Conservation (phyloP, 2,113 vertebrate species). For the Coturnix japonica region DNA sequence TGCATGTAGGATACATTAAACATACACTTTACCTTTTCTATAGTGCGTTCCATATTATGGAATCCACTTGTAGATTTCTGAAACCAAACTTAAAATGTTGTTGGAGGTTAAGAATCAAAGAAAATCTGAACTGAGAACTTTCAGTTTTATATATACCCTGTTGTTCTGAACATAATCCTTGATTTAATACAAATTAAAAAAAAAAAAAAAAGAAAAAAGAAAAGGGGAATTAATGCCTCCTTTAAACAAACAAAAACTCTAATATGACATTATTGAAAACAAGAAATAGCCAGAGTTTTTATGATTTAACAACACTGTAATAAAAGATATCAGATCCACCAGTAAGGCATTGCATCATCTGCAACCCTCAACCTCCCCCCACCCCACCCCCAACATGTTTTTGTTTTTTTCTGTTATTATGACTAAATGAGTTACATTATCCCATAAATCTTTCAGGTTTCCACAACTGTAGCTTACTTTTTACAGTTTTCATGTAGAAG, state of each 20-base stretch:
- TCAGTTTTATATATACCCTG: neutral
- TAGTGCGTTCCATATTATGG: neutral
- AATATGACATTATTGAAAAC: neutral
- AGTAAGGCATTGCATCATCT: neutral
- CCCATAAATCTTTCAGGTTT: neutral
- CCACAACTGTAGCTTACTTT: neutral
- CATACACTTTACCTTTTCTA: neutral
- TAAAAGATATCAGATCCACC: neutral
- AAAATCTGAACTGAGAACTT: neutral
- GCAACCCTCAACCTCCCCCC: neutral
- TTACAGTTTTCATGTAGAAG: neutral
- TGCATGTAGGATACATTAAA: neutral
- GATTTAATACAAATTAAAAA: neutral
- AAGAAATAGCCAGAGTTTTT: neutral
- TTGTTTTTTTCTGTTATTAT: neutral
- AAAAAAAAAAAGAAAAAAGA: neutral
- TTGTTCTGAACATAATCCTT: neutral
- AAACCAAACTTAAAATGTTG: neutral
- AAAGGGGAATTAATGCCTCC: neutral
- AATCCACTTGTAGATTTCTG: neutral
- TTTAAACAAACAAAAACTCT: neutral
- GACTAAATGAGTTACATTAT: neutral
- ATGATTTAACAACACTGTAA: neutral
- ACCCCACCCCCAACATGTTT: neutral
- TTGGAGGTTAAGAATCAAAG: neutral